These are phyloP conservation scores for Onchidella celtica DNA, from an alignment of 2,888 invertebrate species.

Conservation along the genomic window DNA sequence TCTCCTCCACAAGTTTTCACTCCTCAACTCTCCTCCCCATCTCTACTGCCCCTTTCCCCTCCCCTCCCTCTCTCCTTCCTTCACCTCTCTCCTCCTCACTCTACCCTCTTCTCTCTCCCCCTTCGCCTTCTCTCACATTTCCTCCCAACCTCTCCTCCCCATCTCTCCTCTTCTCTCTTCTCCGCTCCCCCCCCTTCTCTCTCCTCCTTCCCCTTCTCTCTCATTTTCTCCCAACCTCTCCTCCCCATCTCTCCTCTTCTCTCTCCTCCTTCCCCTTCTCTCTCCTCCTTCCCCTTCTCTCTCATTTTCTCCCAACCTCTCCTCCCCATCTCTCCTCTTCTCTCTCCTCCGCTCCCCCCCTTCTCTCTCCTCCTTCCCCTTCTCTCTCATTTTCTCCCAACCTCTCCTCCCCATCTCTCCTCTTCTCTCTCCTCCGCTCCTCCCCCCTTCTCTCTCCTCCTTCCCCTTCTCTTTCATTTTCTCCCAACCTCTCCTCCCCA, in stretches of 20 bases:
- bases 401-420: background rate
- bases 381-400: background rate
- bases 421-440: background rate
- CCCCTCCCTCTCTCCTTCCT: too few relatives aligned
- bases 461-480: background rate
- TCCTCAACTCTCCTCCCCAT: too few relatives aligned
- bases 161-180: too few relatives aligned
- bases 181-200: too few relatives aligned
- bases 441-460: background rate
- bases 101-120: background rate
- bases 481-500: too few relatives aligned
- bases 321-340: background rate
- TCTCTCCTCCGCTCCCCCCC: background rate
- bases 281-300: background rate
- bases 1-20: too few relatives aligned
- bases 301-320: background rate
- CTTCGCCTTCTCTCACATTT: background rate
- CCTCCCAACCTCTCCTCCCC: too few relatives aligned
- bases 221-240: background rate
- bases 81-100: too few relatives aligned
- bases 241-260: background rate
- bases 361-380: background rate
- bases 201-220: too few relatives aligned
- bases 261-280: background rate
- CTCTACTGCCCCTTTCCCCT: too few relatives aligned